Evolutionary conservation across 2,113 vertebrate genomes (phyloP), one percentile per base, ranked within the genome.

Genomic region (Phycodurus eques): DNA sequence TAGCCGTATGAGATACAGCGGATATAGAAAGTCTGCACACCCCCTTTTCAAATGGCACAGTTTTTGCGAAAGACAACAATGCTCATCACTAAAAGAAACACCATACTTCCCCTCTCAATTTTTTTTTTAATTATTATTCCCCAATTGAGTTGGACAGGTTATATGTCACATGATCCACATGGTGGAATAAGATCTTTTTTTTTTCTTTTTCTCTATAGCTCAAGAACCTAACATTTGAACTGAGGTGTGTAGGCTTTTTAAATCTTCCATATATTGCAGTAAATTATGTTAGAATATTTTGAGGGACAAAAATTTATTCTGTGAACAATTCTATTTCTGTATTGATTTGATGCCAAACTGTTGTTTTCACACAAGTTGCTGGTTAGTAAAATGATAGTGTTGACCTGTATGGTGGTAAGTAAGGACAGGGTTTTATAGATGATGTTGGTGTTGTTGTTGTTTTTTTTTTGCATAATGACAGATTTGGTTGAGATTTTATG

Each of bases 381-480:
- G 68, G 69, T 82, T 76, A 81, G 43, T 76, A 82, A 82, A 61
- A 77, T 53, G 54, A 57, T 67, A 65, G 59, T 42, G 71, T 43
- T 68, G 39, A 71, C 46, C 33, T 46, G 43, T 54, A 59, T 71
- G 72, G 31, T 33, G 31, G 77, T 80, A 68, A 60, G 46, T 75
- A 56, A 49, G 61, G 61, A 85, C 66, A 76, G 80, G 56, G 60
- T 15, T 12, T 62, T 39, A 39, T 6, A 27, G 27, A 27, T 39
- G 35, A 39, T 39, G 35, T 39, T 39, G n/a, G 1, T 56, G 20
- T 22, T 56, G 15, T n/a, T n/a, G 35, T 61, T 78, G 39, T 81
- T 57, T 2, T 57, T 76, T 66, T 82, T 83, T 91, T 92, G 90
- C 90, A 92, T 92, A 91, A 83, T 88, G 80, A 78, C 85, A 80